Evolutionary conservation across 2,113 vertebrate species (phyloP), one percentile per base, ranked within the genome.

Genomic region (Sander vitreus): DNA sequence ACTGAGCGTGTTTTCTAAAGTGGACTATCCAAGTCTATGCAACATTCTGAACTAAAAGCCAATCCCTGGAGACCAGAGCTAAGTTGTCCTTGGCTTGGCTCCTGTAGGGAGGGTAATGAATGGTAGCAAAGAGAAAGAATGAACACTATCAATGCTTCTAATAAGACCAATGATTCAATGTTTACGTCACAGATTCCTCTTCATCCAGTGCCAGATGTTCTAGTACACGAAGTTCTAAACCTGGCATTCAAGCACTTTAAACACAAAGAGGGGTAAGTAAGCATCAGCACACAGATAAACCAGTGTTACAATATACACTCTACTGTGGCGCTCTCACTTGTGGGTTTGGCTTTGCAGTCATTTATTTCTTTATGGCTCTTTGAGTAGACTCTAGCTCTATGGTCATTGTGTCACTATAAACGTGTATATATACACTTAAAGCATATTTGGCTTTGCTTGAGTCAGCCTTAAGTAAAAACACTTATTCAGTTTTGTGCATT

Each of bases 211-310:
- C 98, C 98, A 93, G 98, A 99, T 94, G 96, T 96, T 94, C 97
- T 99, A 96, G 97, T 99, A 95, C 98, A 99, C 78, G 98, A 99
- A 97, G 98, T 99, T 95, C 96, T 99, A 89, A 99, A 98, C 95
- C 96, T 99, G 96, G 98, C 98, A 93, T 99, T 99, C 93, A 99
- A 99, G 97, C 98, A 99, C 98, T 99, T 99, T 99, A 99, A 99
- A 97, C 98, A 99, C 92, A 99, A 98, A 96, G 98, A 99, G 96
- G 98, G 98, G 98, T 99, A 94, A 98, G 97, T 95, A 21, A 66
- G 53, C 64, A 66, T 18, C 63, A 59, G 54, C 14, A 23, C 67
- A 30, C 68, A 51, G 54, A 73, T 30, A 25, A 18, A 57, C 13
- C 27, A 23, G 14, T 25, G 54, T 74, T 51, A 48, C 6, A 63